Percentiles rank a stretch among this genome's conserved stretches.
Evolutionary conservation across 2,113 vertebrate genomes (phyloP).

Genomic region (Carettochelys insculpta): DNA sequence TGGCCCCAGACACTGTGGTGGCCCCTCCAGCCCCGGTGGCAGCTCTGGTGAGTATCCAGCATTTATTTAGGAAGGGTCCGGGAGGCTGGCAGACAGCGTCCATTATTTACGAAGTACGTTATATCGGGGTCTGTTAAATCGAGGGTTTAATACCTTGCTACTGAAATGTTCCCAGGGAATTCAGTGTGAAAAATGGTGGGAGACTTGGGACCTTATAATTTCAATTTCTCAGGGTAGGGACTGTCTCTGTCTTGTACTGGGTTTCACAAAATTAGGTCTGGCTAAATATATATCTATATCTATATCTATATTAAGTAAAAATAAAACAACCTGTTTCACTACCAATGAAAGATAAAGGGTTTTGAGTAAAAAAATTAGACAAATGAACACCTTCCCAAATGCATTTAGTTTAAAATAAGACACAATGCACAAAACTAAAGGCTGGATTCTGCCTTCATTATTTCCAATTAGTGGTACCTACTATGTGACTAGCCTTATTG

Average conservation of each 20-base stretch:
- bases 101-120: too few species aligned
- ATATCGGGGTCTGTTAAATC: too few species aligned
- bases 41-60: too few species aligned
- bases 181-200: rapidly evolving
- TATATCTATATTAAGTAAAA: neutral
- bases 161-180: neutral
- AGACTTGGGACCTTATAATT: neutral
- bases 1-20: too few species aligned
- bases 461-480: neutral
- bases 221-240: rapidly evolving
- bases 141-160: too few species aligned
- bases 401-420: neutral
- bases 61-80: too few species aligned
- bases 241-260: rapidly evolving
- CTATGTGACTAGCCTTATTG: neutral
- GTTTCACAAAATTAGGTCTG: neutral
- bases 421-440: neutral
- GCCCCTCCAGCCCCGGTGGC: too few species aligned
- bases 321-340: neutral
- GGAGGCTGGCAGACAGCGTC: too few species aligned
- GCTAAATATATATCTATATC: neutral
- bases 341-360: neutral
- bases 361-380: neutral
- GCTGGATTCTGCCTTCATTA: neutral
- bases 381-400: neutral